Evolutionary conservation across 2,888 invertebrate genomes (phyloP).

Genomic region (Mesoligia furuncula): DNA sequence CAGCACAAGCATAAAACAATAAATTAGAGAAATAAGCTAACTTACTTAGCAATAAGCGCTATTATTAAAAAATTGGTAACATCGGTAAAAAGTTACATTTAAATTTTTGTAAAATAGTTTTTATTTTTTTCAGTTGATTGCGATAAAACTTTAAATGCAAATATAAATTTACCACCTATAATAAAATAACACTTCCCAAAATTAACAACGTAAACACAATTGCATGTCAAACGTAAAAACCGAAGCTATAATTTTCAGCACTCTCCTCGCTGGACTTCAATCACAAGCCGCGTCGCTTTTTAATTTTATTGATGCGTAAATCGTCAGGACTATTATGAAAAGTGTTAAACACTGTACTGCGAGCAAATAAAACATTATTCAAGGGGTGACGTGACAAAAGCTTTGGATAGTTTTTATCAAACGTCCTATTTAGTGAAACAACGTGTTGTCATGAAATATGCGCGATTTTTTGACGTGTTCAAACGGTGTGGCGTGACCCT

Average conservation of each 20-base stretch:
- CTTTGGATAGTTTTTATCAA: slow-evolving; percentile 61
- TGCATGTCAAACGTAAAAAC: slow-evolving; percentile 17
- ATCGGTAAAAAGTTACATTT: too few relatives aligned
- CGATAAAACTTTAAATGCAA: not conserved
- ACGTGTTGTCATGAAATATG: slow-evolving; percentile 55
- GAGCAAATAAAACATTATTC: slow-evolving; percentile 57
- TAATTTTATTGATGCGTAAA: slow-evolving; percentile 77
- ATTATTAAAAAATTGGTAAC: too few relatives aligned
- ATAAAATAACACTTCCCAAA: not conserved
- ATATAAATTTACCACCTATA: not conserved
- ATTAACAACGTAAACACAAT: not conserved
- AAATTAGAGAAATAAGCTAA: too few relatives aligned
- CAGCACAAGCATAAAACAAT: too few relatives aligned
- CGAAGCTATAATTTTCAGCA: slow-evolving; percentile 55
- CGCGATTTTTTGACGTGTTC: slow-evolving; percentile 54
- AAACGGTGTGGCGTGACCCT: slow-evolving; percentile 53
- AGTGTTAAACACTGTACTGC: slow-evolving; percentile 58
- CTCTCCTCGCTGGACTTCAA: slow-evolving; percentile 40
- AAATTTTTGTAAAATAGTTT: not conserved
- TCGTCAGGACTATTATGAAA: slow-evolving; percentile 65
- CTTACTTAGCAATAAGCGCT: too few relatives aligned
- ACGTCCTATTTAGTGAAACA: slow-evolving; percentile 54
- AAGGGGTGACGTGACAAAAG: slow-evolving; percentile 64
- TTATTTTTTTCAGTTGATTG: too few relatives aligned
- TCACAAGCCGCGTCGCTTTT: slow-evolving; percentile 67